Conservation (phyloP, 2,797 vertebrate genomes). For the Pelochelys cantorii region DNA sequence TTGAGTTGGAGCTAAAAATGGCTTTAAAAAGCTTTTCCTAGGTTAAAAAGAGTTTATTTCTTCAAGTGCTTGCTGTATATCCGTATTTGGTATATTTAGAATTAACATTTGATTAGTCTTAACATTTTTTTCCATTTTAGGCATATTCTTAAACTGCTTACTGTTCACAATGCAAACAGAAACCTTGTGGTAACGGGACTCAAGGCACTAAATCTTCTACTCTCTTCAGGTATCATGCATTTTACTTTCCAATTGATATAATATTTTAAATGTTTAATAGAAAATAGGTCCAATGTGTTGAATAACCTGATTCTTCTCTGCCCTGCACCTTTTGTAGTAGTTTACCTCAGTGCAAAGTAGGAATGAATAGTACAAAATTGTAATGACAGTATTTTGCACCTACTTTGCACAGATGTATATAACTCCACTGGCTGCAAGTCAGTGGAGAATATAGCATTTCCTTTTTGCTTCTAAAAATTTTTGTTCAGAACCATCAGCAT, state of each 20-base stretch:
- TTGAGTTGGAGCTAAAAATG: neutral
- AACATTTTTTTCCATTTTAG: conserved; percentile 76
- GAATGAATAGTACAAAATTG: neutral
- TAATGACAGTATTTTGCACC: neutral
- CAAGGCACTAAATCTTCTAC: conserved; percentile 89
- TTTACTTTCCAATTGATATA: conserved; percentile 23
- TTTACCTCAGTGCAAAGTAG: neutral
- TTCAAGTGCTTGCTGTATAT: neutral
- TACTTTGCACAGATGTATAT: neutral
- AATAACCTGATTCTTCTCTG: neutral
- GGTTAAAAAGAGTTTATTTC: conserved; percentile 17
- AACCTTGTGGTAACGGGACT: conserved; percentile 85
- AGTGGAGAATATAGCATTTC: neutral
- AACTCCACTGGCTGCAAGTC: neutral
- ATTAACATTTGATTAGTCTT: neutral
- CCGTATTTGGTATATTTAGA: neutral
- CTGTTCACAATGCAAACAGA: conserved; percentile 81
- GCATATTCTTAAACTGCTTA: conserved; percentile 90
- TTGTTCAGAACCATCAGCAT: neutral
- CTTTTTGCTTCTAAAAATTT: neutral
- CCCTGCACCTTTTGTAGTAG: neutral
- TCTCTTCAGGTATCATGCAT: conserved; percentile 87
- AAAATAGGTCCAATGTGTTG: accelerated
- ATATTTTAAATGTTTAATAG: neutral
- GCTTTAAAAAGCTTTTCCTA: neutral